Percentiles rank a stretch among this genome's conserved stretches.
phyloP scores from a whole-genome alignment of 2,888 invertebrate species.

The Cosmopolites sordidus region DNA sequence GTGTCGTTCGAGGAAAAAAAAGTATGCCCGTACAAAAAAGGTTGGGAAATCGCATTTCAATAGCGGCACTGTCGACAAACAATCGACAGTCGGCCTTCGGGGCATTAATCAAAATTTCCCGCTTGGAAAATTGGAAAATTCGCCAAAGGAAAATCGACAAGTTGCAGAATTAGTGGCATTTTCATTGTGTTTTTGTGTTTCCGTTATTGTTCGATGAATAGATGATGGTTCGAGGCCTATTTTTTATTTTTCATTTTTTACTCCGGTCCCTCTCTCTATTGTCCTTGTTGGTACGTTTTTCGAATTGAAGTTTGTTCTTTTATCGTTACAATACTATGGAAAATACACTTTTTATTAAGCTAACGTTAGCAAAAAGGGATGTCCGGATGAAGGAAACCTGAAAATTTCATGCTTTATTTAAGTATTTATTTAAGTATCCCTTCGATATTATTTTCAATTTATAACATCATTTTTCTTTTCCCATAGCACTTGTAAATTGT shows the following conservation, averaged over 20 bases:
- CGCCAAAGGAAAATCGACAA: constrained; percentile 27
- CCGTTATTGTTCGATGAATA: constrained; percentile 19
- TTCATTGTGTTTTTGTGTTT: constrained; percentile 26
- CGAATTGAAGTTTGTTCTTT: too few species aligned
- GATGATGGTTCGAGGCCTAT: constrained; percentile 19
- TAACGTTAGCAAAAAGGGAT: too few species aligned
- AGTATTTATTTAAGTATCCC: too few species aligned
- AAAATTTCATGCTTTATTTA: too few species aligned
- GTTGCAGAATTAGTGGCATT: constrained; percentile 26
- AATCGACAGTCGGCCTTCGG: constrained; percentile 26
- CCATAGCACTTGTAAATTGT: too few species aligned
- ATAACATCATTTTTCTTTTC: too few species aligned
- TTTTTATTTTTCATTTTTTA: background rate
- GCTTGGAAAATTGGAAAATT: constrained; percentile 29
- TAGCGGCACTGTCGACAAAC: constrained; percentile 20
- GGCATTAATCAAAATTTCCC: constrained; percentile 30
- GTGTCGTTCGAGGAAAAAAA: constrained; percentile 2
- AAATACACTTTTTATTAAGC: too few species aligned
- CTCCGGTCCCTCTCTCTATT: too few species aligned
- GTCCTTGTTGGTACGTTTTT: too few species aligned
- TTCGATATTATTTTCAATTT: too few species aligned
- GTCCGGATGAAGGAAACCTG: too few species aligned
- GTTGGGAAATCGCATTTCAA: constrained; percentile 25
- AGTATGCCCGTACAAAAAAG: constrained; percentile 10
- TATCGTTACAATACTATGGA: too few species aligned